Base-by-base conservation (phyloP, 2,888 invertebrate species). In the Neocrepidodera transversa region DNA sequence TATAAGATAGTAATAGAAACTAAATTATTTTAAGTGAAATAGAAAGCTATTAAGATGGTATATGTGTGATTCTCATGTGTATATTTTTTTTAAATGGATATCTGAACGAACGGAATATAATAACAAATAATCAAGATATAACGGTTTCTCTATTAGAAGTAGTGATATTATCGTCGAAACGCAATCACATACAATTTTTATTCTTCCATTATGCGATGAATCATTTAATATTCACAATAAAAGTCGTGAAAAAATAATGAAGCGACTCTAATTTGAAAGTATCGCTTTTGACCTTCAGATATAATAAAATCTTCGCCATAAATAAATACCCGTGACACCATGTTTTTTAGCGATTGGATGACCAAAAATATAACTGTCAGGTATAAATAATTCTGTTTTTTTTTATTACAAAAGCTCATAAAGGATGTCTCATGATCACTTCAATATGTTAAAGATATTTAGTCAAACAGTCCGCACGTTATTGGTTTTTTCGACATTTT, bases 241-340 rank as follows among this genome's bases (percentile, higher is more conserved):
- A 42, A 42, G 8, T 42, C 42, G 42, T 42, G 42, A 42, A 42
- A 42, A 36, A 42, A 42, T 40, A 42, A 42, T 20, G 42, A 42
- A 42, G 42, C 42, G 42, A 23, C 20, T 18, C 42, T 42, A 42
- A 42, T 42, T 42, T 42, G 42, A 42, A 42, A 42, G 42, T 42
- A 42, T 20, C 42, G 42, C n/a, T 42, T 16, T 23, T 42, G 13
- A 42, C 42, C 42, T 42, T 42, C 23, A 18, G 13, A 42, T 20
- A 42, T 42, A 42, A 8, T 23, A 20, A 42, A 42, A 42, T 32
- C 32, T 18, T 18, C 6, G n/a, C 42, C 42, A 10, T 40, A 16
- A n/a, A 36, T 36, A 36, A 42, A 23, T 16, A 20, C 13, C 20
- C 42, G n/a, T 42, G 42, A 40, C 40, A 28, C 3, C 28, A 28